A percentile compares a stretch with the other conserved stretches of the same genome.
Conservation (phyloP, 2,888 invertebrate species). For the Trissonchulus sp. region DNA sequence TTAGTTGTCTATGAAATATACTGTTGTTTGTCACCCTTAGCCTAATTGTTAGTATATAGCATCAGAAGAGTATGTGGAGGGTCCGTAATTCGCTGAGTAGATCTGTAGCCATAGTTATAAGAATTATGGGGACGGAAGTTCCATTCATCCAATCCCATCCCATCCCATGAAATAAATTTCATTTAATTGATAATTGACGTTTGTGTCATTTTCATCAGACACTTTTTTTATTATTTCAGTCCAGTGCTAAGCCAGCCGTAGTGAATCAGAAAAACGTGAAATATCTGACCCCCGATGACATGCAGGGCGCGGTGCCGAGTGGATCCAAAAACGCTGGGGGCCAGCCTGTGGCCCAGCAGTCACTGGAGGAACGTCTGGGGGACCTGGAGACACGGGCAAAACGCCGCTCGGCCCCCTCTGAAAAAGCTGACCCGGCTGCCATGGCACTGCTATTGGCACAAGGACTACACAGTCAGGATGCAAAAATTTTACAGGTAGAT, state of each 20-base stretch:
- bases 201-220: too few relatives aligned
- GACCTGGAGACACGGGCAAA: neutral
- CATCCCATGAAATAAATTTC: too few relatives aligned
- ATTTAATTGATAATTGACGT: too few relatives aligned
- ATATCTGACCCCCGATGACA: neutral
- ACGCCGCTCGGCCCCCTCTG: neutral
- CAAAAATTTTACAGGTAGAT: neutral
- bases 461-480: neutral
- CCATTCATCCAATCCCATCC: too few relatives aligned
- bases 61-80: too few relatives aligned
- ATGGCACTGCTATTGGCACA: neutral
- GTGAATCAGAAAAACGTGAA: neutral
- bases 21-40: too few relatives aligned
- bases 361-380: neutral
- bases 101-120: too few relatives aligned
- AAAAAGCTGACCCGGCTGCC: neutral
- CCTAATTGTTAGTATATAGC: too few relatives aligned
- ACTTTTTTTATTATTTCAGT: too few relatives aligned
- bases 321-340: neutral
- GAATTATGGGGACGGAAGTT: too few relatives aligned
- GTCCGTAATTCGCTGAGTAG: too few relatives aligned
- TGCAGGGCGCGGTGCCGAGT: neutral
- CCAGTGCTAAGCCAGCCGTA: neutral
- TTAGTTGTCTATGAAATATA: too few relatives aligned
- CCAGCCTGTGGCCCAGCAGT: neutral